Evolutionary conservation across 2,888 invertebrate species (phyloP), one percentile per base, ranked within the genome.

Genomic region (Orchesellides sinensis): DNA sequence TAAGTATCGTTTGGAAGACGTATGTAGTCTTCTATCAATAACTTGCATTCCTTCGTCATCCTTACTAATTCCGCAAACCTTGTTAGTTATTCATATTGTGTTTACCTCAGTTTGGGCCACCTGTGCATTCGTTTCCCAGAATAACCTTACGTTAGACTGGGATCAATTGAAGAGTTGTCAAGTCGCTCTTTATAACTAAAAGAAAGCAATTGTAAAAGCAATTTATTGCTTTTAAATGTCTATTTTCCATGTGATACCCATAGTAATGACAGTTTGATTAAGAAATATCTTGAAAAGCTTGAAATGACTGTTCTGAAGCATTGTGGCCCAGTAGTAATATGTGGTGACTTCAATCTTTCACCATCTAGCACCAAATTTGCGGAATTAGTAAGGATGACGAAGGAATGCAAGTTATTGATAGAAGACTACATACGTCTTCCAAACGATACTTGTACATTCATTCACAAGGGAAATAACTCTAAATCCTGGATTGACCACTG

Each of bases 401-500:
- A 14, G 1, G 72, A 72, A 19, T n/a, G 4, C 17, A 21, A n/a
- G 8, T 19, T 72, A 2, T 10, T 14, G 8, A 1, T 59, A 19
- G 0, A 17, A 27, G 72, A 72, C 14, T 0, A 6, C 4, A 3
- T 21, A n/a, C 19, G n/a, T 2, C 19, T 72, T 1, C 6, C 3
- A 5, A 1, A 1, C 25, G 12, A 25, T 17, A 45, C 59, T 2
- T 27, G 8, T 21, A 59, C 72, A 27, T 72, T 72, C 45, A n/a
- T n/a, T 12, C 17, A 47, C 17, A 17, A 21, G 21, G 25, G 21
- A 2, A 59, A 14, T 29, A 19, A 17, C 2, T 1, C 25, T 0
- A 27, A 8, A 17, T 45, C 45, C 0, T 72, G 72, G 72, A 23
- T 21, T 0, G 72, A 72, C 35, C 72, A 72, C 19, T 72, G 72